phyloP scores from a whole-genome alignment of 2,113 vertebrate species.

The Rhabdornis inornatus region DNA sequence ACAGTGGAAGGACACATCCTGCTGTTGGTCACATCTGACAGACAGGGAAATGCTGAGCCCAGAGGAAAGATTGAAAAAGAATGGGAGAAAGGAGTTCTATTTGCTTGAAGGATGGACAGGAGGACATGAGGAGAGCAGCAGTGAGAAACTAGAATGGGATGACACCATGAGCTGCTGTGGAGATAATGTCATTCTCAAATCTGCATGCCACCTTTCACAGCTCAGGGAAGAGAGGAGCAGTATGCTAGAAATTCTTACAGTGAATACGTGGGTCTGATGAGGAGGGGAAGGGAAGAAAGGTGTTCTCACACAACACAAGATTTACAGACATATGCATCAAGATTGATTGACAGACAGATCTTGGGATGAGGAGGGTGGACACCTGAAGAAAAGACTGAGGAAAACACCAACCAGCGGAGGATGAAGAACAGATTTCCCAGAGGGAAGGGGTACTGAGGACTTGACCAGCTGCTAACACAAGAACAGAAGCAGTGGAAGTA shows the following conservation, averaged over 20 bases:
- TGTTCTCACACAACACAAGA: background rate
- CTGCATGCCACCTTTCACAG: background rate
- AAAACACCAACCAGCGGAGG: background rate
- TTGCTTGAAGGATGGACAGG: background rate
- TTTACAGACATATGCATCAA: background rate
- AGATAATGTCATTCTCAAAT: background rate
- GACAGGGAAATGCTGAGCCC: background rate
- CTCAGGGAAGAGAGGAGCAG: background rate
- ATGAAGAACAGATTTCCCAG: background rate
- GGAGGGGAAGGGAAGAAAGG: background rate
- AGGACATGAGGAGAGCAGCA: background rate
- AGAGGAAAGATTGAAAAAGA: background rate
- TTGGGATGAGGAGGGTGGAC: background rate
- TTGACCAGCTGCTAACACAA: background rate
- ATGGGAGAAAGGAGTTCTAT: background rate
- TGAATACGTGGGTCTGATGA: background rate
- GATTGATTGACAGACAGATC: background rate
- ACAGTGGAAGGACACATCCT: background rate
- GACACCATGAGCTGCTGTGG: background rate
- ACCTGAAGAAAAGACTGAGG: background rate
- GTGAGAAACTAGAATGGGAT: background rate
- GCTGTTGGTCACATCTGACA: background rate
- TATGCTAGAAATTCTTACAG: background rate
- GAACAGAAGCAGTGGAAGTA: background rate
- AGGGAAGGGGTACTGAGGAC: background rate